Evolutionary conservation across 2,888 invertebrate genomes (phyloP), one percentile per base, ranked within the genome.

Genomic region (Dromius quadrimaculatus): DNA sequence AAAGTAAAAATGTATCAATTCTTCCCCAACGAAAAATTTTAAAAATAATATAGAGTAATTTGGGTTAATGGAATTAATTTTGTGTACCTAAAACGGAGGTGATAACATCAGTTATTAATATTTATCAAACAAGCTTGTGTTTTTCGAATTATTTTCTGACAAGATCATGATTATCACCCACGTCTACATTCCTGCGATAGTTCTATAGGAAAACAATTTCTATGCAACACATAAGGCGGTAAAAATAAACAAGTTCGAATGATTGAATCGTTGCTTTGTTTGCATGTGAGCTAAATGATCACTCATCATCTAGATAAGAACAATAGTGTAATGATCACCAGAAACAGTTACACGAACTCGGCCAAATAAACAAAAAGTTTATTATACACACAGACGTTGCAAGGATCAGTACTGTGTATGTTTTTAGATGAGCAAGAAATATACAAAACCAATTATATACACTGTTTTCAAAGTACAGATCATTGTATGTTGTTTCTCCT

Each of bases 301-400:
- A 15, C 43, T 17, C 43, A 6, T 15, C 15, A 15, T 17, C n/a
- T n/a, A n/a, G n/a, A n/a, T n/a, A n/a, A 43, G 19, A 43, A 43
- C 43, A 43, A 43, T 19, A 43, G 43, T 15, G 43, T 43, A 43
- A 43, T 17, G 43, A 19, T 43, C 43, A 43, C 19, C 19, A 43
- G 28, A 43, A 43, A 43, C 43, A 43, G 19, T 43, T 43, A 15
- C 4, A 17, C 15, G 28, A 28, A 43, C 1, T 15, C 1, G 19
- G 15, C 19, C 2, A 43, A 4, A 43, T 43, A 43, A 43, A 19
- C 43, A 43, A 15, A 8, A 11, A 15, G 17, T 43, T 43, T 43
- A 43, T 43, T 43, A 15, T 19, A 15, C 19, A 1, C 9, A 43
- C n/a, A n/a, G n/a, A n/a, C n/a, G n/a, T n/a, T n/a, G 28, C 43